These are phyloP conservation scores for Ploceus nigricollis DNA, from an alignment of 2,113 vertebrate species.

Conservation along the genomic window DNA sequence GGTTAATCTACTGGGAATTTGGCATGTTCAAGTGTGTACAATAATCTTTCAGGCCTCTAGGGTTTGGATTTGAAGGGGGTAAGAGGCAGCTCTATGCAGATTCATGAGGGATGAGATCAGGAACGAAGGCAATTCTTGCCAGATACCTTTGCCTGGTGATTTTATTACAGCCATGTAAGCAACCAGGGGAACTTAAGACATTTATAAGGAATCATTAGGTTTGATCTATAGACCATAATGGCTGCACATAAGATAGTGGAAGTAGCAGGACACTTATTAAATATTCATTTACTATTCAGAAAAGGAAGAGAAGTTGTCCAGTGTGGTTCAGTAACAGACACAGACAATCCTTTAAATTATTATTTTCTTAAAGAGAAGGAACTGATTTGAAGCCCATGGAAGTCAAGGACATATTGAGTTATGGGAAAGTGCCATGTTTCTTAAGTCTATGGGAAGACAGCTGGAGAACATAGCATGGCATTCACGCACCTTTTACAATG, in stretches of 20 bases:
- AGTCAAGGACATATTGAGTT: not conserved
- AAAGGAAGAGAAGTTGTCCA: not conserved
- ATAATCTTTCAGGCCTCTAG: not conserved
- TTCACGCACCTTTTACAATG: not conserved
- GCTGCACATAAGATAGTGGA: not conserved
- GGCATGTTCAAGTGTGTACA: not conserved
- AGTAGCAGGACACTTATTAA: not conserved
- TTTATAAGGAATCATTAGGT: not conserved
- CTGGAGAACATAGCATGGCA: not conserved
- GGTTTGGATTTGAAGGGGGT: slow-evolving; percentile 15
- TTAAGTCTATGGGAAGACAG: not conserved
- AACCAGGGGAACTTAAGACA: not conserved
- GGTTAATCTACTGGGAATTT: not conserved
- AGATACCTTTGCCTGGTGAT: slow-evolving; percentile 25
- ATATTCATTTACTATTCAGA: not conserved
- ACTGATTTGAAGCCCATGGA: not conserved
- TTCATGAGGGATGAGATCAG: slow-evolving; percentile 4
- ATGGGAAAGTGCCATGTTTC: not conserved
- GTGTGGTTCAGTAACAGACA: not conserved
- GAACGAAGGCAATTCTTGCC: not conserved
- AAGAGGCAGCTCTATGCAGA: slow-evolving; percentile 40
- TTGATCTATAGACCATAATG: not conserved
- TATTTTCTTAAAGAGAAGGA: not conserved
- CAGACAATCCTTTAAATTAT: not conserved
- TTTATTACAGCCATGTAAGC: not conserved